Evolutionary conservation across 1,140 invertebrate genomes (phyloP).

Genomic region (Mya arenaria): DNA sequence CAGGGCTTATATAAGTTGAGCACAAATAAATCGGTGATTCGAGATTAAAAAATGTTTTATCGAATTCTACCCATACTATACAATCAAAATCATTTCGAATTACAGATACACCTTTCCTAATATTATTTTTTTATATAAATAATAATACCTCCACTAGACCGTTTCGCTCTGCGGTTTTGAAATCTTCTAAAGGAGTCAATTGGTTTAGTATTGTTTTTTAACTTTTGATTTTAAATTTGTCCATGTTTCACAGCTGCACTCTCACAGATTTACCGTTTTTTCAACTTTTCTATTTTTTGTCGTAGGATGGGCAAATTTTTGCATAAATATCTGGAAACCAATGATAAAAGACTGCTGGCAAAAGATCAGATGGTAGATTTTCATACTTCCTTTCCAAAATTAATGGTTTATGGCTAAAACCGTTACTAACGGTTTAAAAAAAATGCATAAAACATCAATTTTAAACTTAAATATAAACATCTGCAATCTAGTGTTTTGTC

Average conservation of each 20-base stretch:
- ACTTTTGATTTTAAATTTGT: conserved; percentile 1
- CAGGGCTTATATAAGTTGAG: neutral
- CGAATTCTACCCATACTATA: conserved; percentile 9
- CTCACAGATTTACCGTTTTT: too few relatives aligned
- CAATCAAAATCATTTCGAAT: conserved; percentile 20
- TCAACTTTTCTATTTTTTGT: too few relatives aligned
- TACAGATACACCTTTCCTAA: conserved; percentile 29
- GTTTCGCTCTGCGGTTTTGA: conserved; percentile 2
- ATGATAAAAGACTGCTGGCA: too few relatives aligned
- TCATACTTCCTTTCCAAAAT: too few relatives aligned
- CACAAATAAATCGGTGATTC: neutral
- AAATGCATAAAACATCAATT: too few relatives aligned
- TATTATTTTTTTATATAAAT: neutral
- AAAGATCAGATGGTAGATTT: too few relatives aligned
- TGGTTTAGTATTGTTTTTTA: conserved; percentile 9
- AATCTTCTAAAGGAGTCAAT: conserved; percentile 20
- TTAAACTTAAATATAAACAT: too few relatives aligned
- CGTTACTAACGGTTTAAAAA: too few relatives aligned
- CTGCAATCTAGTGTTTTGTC: too few relatives aligned
- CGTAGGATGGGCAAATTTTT: too few relatives aligned
- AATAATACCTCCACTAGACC: conserved; percentile 11
- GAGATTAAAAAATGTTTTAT: conserved; percentile 5
- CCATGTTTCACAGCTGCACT: conserved; percentile 34
- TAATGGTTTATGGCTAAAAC: too few relatives aligned
- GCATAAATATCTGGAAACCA: too few relatives aligned